A percentile compares a stretch with the other conserved stretches of the same genome.
Conservation (phyloP, 1,140 invertebrate species). For the Cotesia chilonis region DNA sequence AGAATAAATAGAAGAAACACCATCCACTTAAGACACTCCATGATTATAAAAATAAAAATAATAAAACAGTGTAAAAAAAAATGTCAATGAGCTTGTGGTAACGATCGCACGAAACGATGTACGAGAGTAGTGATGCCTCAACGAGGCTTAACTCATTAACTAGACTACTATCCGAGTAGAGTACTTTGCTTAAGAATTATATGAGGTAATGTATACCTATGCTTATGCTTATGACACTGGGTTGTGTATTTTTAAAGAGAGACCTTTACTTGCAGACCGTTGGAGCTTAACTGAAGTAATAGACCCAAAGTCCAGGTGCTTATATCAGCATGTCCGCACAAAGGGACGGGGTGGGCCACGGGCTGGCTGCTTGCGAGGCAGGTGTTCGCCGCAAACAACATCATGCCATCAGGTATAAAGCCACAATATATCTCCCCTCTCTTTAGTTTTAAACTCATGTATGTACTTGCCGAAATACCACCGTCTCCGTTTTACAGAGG, state of each 20-base stretch:
- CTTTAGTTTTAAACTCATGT: neutral
- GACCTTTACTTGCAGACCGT: slow-evolving; percentile 5
- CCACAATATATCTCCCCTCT: slow-evolving; percentile 17
- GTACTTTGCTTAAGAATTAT: too few species aligned
- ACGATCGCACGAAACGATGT: neutral
- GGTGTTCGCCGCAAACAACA: slow-evolving; percentile 35
- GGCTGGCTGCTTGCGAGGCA: slow-evolving; percentile 26
- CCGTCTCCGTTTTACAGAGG: neutral
- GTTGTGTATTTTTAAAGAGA: neutral
- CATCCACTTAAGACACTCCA: slow-evolving; percentile 17
- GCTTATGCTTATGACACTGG: too few species aligned
- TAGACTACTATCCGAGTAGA: too few species aligned
- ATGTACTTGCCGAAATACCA: neutral
- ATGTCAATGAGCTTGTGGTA: neutral
- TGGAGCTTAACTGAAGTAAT: slow-evolving; percentile 33
- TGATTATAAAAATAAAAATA: neutral
- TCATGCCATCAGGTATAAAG: slow-evolving; percentile 31
- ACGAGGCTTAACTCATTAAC: too few species aligned
- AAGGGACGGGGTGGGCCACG: slow-evolving; percentile 30
- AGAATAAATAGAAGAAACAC: slow-evolving; percentile 17
- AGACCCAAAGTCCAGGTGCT: slow-evolving; percentile 33
- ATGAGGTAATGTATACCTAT: too few species aligned
- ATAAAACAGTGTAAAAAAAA: neutral
- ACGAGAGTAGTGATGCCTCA: too few species aligned
- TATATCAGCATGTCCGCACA: slow-evolving; percentile 33